A percentile compares a stretch with the other conserved stretches of the same genome.
phyloP scores from a whole-genome alignment of 2,888 invertebrate species.

The Chorisops tibialis region DNA sequence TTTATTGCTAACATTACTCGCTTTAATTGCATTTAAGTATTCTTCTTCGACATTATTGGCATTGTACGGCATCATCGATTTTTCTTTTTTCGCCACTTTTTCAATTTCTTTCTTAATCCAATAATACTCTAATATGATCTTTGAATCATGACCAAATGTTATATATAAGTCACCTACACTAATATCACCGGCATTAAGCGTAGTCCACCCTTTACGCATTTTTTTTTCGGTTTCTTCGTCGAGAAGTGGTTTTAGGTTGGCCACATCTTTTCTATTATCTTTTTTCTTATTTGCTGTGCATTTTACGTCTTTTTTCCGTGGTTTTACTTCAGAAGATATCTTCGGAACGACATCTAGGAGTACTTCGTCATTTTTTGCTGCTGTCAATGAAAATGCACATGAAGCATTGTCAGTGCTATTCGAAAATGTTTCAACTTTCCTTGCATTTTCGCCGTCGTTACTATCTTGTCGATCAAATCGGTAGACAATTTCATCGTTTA shows the following conservation, averaged over 20 bases:
- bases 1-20: constrained; percentile 45
- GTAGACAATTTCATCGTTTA: constrained; percentile 11
- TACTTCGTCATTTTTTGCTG: not conserved
- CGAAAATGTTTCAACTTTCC: constrained; percentile 9
- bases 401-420: constrained; percentile 13
- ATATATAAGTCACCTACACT: constrained; percentile 88
- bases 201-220: constrained; percentile 70
- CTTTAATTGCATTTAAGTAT: constrained; percentile 25
- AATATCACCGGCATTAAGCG: constrained; percentile 69
- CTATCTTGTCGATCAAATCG: constrained; percentile 23
- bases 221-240: constrained; percentile 48
- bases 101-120: constrained; percentile 60
- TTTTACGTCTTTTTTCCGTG: constrained; percentile 27
- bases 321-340: not conserved
- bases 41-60: constrained; percentile 20
- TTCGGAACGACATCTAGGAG: not conserved
- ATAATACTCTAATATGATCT: constrained; percentile 74
- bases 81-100: constrained; percentile 19
- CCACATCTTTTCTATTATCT: constrained; percentile 29
- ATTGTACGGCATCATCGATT: constrained; percentile 22
- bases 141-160: constrained; percentile 71
- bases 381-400: not conserved
- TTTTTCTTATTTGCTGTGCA: constrained; percentile 1
- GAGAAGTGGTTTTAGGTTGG: constrained; percentile 46
- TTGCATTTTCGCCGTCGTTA: constrained; percentile 5